These are phyloP conservation scores for Torymus texanus DNA, from an alignment of 2,888 invertebrate species.

Conservation along the genomic window DNA sequence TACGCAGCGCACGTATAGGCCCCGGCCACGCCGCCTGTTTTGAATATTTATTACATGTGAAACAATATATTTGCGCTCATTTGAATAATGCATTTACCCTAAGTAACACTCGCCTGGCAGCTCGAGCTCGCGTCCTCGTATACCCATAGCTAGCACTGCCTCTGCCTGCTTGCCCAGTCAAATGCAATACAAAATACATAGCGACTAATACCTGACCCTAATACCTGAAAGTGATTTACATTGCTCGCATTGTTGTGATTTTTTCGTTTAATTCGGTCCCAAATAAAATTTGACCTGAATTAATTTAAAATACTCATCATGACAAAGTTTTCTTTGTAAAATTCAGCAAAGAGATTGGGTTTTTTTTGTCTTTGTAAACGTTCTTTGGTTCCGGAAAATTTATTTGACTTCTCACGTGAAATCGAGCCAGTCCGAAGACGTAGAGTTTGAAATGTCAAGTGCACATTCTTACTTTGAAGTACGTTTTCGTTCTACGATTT, in stretches of 20 bases:
- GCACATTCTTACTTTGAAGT: constrained; percentile 12
- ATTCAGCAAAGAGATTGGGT: too few species aligned
- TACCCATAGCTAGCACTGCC: too few species aligned
- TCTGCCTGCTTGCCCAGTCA: not conserved
- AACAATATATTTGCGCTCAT: constrained; percentile 38
- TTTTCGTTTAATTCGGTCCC: too few species aligned
- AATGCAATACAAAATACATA: not conserved
- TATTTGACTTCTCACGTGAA: not conserved
- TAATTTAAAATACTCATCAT: too few species aligned
- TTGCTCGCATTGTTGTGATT: too few species aligned
- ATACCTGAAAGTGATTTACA: too few species aligned
- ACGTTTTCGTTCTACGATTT: not conserved
- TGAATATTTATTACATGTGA: constrained; percentile 44
- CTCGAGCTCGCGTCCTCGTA: too few species aligned
- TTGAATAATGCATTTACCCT: constrained; percentile 38
- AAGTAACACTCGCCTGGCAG: constrained; percentile 20
- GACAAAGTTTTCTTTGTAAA: too few species aligned
- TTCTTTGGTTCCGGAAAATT: not conserved
- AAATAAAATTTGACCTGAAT: too few species aligned
- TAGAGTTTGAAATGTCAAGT: constrained; percentile 1
- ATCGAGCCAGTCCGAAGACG: not conserved
- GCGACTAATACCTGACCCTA: too few species aligned
- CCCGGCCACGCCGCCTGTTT: too few species aligned
- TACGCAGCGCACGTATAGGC: constrained; percentile 7
- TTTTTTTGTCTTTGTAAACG: too few species aligned